These are phyloP conservation scores for Tetramorium bicarinatum DNA, from an alignment of 2,888 invertebrate species.

Conservation along the genomic window DNA sequence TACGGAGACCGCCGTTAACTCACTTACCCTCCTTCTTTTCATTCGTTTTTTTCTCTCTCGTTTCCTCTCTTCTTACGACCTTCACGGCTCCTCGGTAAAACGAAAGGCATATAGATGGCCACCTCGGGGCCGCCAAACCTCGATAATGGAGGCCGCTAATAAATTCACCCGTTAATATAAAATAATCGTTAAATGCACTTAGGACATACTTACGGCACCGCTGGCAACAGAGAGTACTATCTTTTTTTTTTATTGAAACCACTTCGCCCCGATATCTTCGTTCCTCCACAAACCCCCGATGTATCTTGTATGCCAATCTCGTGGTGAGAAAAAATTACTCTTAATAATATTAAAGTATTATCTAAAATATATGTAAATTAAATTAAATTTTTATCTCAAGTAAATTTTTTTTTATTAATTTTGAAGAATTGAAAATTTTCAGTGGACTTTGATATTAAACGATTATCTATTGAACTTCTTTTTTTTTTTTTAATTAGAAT, in stretches of 20 bases:
- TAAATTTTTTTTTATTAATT: neutral
- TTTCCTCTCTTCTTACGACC: constrained; percentile 50
- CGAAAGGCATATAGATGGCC: constrained; percentile 70
- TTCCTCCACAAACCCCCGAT: constrained; percentile 50
- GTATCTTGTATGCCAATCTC: constrained; percentile 8
- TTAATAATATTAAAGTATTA: constrained; percentile 16
- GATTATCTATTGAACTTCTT: neutral
- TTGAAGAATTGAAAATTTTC: neutral
- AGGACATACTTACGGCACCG: constrained; percentile 81
- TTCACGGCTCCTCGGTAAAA: constrained; percentile 67
- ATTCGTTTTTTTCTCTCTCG: constrained; percentile 57
- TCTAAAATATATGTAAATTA: neutral
- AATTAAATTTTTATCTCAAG: neutral
- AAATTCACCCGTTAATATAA: constrained; percentile 84
- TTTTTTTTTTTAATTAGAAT: neutral
- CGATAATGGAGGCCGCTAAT: constrained; percentile 84
- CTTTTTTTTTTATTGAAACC: constrained; percentile 79
- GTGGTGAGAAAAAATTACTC: constrained; percentile 37
- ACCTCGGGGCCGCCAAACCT: constrained; percentile 77
- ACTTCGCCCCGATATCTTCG: constrained; percentile 74
- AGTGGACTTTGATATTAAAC: neutral
- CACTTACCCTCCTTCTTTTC: constrained; percentile 62
- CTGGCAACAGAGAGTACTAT: constrained; percentile 77
- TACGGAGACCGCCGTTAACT: constrained; percentile 68
- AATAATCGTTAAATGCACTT: constrained; percentile 85